Conservation (phyloP, 2,888 invertebrate genomes). For the Thera britannica region DNA sequence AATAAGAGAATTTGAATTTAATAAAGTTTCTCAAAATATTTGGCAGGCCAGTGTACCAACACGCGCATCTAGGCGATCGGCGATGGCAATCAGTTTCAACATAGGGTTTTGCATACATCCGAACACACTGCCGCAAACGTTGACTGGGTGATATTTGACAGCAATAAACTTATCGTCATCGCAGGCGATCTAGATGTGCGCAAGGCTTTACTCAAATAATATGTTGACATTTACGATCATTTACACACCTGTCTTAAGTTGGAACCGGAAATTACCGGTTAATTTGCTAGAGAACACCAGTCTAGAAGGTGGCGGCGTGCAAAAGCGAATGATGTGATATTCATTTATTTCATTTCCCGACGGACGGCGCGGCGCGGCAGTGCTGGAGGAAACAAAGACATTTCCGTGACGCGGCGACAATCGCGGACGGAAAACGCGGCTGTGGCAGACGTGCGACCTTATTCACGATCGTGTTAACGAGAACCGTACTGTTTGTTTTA, state of each 20-base stretch:
- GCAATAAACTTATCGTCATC: too few relatives aligned
- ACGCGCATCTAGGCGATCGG: too few relatives aligned
- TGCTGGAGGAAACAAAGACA: constrained; percentile 75
- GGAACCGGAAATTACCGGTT: neutral
- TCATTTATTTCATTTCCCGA: constrained; percentile 76
- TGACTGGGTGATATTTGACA: too few relatives aligned
- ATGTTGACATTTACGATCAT: too few relatives aligned
- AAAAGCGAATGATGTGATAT: constrained; percentile 65
- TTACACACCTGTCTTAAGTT: neutral
- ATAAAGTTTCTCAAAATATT: too few relatives aligned
- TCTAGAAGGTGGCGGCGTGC: constrained; percentile 19
- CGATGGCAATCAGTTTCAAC: too few relatives aligned
- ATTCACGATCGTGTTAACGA: neutral
- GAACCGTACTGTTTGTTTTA: neutral
- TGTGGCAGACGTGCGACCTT: constrained; percentile 34
- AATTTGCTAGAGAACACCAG: neutral
- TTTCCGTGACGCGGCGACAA: constrained; percentile 67
- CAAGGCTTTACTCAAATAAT: too few relatives aligned
- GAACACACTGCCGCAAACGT: too few relatives aligned
- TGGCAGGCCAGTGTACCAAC: too few relatives aligned
- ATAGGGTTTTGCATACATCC: too few relatives aligned
- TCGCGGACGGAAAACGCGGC: constrained; percentile 44
- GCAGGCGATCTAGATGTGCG: too few relatives aligned
- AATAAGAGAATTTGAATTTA: too few relatives aligned
- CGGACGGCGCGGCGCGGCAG: constrained; percentile 62